Percentiles rank a stretch among this genome's conserved stretches.
These are phyloP conservation scores for Venturia canescens DNA, from an alignment of 1,140 invertebrate species.

Conservation along the genomic window DNA sequence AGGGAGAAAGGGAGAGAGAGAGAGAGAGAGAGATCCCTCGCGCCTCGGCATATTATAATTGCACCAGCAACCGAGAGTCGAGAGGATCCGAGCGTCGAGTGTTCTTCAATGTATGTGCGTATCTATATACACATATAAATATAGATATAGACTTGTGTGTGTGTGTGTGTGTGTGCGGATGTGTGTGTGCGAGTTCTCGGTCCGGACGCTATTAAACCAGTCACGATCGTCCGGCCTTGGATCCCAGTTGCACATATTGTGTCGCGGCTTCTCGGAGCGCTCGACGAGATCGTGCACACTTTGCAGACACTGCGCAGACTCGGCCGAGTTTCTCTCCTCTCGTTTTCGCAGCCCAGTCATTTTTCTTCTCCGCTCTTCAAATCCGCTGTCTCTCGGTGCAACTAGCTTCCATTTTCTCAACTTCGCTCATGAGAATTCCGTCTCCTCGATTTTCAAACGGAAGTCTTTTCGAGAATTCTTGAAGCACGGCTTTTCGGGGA, in stretches of 20 bases:
- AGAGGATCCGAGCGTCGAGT: neutral
- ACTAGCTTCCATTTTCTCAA: neutral
- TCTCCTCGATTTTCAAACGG: neutral
- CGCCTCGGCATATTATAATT: constrained; percentile 67
- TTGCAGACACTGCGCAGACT: constrained; percentile 28
- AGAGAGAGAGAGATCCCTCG: constrained; percentile 1
- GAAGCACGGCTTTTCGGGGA: too few relatives aligned
- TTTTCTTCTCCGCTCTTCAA: neutral
- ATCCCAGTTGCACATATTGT: constrained; percentile 70
- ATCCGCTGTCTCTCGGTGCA: neutral
- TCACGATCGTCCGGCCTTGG: constrained; percentile 72
- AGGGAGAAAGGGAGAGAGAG: neutral
- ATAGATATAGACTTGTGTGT: too few relatives aligned
- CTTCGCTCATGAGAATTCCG: neutral
- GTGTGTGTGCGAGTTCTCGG: constrained; percentile 43
- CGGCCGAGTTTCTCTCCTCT: constrained; percentile 16
- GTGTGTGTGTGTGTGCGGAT: neutral
- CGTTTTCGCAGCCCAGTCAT: constrained; percentile 3
- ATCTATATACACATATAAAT: neutral
- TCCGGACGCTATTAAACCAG: constrained; percentile 71
- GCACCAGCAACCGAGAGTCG: constrained; percentile 56
- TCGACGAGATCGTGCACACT: constrained; percentile 15
- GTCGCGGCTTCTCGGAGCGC: constrained; percentile 49
- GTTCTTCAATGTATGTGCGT: neutral
- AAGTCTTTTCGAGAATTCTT: too few relatives aligned